phyloP scores from a whole-genome alignment of 2,797 vertebrate species.

The Sebastes iracundus region DNA sequence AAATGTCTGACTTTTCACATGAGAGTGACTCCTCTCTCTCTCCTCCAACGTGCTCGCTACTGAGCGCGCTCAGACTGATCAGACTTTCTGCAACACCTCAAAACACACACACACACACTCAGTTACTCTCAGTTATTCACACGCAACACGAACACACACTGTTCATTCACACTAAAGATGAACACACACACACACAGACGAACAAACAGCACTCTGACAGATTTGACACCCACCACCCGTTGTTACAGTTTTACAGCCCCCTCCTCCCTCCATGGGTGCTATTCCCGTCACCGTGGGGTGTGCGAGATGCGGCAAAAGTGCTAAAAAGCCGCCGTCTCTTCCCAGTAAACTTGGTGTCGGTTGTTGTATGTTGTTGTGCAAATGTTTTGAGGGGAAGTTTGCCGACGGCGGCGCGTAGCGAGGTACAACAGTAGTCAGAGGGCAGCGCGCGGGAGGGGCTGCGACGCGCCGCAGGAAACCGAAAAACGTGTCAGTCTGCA shows the following conservation, averaged over 20 bases:
- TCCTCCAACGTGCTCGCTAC: neutral
- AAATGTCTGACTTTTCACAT: slow-evolving; percentile 20
- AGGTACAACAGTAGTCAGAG: slow-evolving; percentile 61
- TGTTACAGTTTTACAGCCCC: slow-evolving; percentile 48
- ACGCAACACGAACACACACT: slow-evolving; percentile 7
- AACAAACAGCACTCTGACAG: slow-evolving; percentile 43
- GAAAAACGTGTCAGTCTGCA: slow-evolving; percentile 14
- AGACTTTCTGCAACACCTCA: slow-evolving; percentile 24
- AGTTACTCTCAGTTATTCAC: slow-evolving; percentile 45
- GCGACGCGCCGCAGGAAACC: neutral
- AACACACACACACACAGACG: slow-evolving; percentile 14
- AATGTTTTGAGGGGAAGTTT: slow-evolving; percentile 71
- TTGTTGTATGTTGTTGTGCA: slow-evolving; percentile 66
- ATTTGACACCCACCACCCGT: slow-evolving; percentile 69
- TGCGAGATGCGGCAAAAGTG: slow-evolving; percentile 47
- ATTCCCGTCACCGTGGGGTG: slow-evolving; percentile 63
- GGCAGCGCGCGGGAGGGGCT: slow-evolving; percentile 31
- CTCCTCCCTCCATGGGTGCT: slow-evolving; percentile 53
- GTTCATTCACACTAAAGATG: neutral
- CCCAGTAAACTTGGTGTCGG: slow-evolving; percentile 42
- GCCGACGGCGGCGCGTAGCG: slow-evolving; percentile 32
- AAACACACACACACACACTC: neutral
- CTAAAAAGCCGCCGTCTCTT: slow-evolving; percentile 63
- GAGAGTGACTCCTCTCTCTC: slow-evolving; percentile 5
- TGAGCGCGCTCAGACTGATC: slow-evolving; percentile 21